These are phyloP conservation scores for Biston stratarius DNA, from an alignment of 2,888 invertebrate species.

Conservation along the genomic window DNA sequence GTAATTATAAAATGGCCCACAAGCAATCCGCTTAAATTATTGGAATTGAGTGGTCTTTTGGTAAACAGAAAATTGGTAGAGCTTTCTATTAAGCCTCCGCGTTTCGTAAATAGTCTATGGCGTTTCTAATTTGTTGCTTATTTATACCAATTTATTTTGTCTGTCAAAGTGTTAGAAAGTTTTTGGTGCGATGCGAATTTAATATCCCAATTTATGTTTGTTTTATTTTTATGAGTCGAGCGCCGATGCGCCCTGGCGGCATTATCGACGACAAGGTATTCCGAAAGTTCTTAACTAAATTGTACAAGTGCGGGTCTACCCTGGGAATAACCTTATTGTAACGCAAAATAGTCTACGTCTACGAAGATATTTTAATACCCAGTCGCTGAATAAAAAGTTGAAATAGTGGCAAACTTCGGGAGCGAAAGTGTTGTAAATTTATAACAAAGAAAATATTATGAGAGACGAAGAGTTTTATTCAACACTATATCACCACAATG, in stretches of 20 bases:
- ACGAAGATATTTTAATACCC: conserved; percentile 55
- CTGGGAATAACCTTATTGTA: conserved; percentile 66
- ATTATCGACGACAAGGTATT: conserved; percentile 56
- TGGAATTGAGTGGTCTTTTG: conserved; percentile 37
- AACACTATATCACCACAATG: conserved; percentile 43
- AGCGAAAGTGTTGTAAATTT: conserved; percentile 49
- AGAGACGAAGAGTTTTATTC: conserved; percentile 48
- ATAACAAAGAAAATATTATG: conserved; percentile 48
- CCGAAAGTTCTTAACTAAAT: conserved; percentile 66
- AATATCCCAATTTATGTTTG: conserved; percentile 36
- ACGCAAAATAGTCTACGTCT: conserved; percentile 58
- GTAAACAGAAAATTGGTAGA: conserved; percentile 33
- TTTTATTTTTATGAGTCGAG: conserved; percentile 30
- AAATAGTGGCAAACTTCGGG: conserved; percentile 54
- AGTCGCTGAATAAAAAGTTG: conserved; percentile 55
- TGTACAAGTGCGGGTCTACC: conserved; percentile 56
- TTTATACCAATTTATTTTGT: conserved; percentile 30
- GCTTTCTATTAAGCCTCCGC: conserved; percentile 19
- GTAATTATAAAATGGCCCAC: conserved; percentile 61
- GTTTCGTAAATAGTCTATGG: conserved; percentile 34
- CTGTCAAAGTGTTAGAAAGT: conserved; percentile 32
- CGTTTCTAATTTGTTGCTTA: conserved; percentile 30
- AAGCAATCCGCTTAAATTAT: conserved; percentile 56
- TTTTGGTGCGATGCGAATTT: conserved; percentile 34
- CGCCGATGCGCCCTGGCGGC: conserved; percentile 18